A percentile compares a stretch with the other conserved stretches of the same genome.
Evolutionary conservation across 2,113 vertebrate genomes (phyloP).

Genomic region (Emydocephalus ijimae): DNA sequence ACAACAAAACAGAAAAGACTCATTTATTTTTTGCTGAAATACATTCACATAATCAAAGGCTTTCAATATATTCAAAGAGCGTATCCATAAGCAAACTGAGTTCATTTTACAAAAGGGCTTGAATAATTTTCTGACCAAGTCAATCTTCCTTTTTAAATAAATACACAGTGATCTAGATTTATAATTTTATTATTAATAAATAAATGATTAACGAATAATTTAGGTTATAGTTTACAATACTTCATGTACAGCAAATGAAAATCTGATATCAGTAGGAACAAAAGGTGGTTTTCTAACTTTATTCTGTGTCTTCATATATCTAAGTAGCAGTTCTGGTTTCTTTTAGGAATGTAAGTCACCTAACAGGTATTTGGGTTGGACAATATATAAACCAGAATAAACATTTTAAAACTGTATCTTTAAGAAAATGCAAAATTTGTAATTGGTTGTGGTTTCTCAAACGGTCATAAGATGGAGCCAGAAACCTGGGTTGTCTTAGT

Average conservation of each 20-base stretch:
- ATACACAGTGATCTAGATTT: not conserved
- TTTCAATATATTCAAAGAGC: not conserved
- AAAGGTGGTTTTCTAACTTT: not conserved
- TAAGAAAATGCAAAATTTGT: too few relatives aligned
- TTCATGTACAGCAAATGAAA: not conserved
- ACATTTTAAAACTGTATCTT: too few relatives aligned
- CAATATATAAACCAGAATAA: too few relatives aligned
- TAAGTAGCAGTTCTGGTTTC: not conserved
- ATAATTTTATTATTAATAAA: not conserved
- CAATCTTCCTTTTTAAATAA: not conserved
- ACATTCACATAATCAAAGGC: not conserved
- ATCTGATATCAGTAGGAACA: not conserved
- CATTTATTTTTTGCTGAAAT: not conserved
- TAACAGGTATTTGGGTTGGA: too few relatives aligned
- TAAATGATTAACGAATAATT: not conserved
- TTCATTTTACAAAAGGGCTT: not conserved
- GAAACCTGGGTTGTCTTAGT: too few relatives aligned
- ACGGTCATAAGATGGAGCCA: too few relatives aligned
- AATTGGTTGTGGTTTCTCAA: too few relatives aligned
- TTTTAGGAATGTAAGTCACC: too few relatives aligned
- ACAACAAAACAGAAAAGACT: not conserved
- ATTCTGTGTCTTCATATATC: not conserved
- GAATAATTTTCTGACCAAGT: not conserved
- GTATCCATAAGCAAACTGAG: not conserved
- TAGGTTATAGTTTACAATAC: not conserved